phyloP scores from a whole-genome alignment of 2,888 invertebrate genomes.

The Thysanoteuthis rhombus region DNA sequence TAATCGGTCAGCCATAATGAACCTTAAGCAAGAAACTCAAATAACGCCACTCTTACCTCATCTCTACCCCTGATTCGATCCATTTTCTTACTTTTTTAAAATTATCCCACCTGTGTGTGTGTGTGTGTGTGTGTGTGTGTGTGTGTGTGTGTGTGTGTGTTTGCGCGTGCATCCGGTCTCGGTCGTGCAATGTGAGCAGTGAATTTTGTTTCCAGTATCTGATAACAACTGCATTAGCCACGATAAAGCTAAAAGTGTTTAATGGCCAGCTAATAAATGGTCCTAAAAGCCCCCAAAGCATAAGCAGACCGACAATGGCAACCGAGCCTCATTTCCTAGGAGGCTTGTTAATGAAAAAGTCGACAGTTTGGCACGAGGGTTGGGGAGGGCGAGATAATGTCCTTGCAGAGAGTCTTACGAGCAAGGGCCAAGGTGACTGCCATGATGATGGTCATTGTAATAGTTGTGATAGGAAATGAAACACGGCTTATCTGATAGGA shows the following conservation, averaged over 20 bases:
- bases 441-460: not conserved
- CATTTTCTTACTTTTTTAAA: too few relatives aligned
- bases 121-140: too few relatives aligned
- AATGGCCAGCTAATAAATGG: not conserved
- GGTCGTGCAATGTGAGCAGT: not conserved
- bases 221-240: not conserved
- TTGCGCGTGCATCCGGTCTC: not conserved
- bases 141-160: too few relatives aligned
- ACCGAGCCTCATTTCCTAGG: not conserved
- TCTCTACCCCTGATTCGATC: too few relatives aligned
- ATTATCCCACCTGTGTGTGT: too few relatives aligned
- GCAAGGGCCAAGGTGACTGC: not conserved
- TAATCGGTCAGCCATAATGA: too few relatives aligned
- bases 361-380: not conserved
- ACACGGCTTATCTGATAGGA: not conserved
- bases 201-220: not conserved
- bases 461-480: not conserved
- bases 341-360: slow-evolving; percentile 12
- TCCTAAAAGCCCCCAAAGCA: not conserved
- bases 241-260: not conserved
- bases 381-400: too few relatives aligned
- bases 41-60: too few relatives aligned
- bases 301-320: not conserved
- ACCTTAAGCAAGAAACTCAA: too few relatives aligned
- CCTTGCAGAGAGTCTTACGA: not conserved